Conservation (phyloP, 2,888 invertebrate species). For the Lithophane socia region DNA sequence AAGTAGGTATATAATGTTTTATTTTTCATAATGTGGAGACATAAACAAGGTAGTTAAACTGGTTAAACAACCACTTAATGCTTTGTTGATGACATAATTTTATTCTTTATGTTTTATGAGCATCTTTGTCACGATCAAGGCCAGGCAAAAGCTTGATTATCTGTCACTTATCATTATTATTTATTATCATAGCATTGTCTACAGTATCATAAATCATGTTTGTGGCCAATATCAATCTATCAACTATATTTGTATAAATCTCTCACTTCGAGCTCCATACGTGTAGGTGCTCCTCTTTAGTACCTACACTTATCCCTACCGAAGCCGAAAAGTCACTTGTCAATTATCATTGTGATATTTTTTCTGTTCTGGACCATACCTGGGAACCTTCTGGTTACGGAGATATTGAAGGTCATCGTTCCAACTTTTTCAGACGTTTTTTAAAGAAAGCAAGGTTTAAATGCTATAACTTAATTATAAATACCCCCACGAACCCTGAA, state of each 20-base stretch:
- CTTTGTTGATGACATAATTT: slow-evolving; percentile 5
- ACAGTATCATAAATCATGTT: not conserved
- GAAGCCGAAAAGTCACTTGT: too few species aligned
- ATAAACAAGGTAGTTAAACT: slow-evolving; percentile 23
- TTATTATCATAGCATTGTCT: slow-evolving; percentile 4
- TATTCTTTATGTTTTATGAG: not conserved
- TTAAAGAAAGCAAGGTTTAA: too few species aligned
- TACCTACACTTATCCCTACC: too few species aligned
- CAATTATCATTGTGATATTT: too few species aligned
- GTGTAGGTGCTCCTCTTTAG: not conserved
- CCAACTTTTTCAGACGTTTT: too few species aligned
- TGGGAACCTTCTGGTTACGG: too few species aligned
- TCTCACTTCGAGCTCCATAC: not conserved
- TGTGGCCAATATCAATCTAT: not conserved
- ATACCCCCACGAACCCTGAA: too few species aligned
- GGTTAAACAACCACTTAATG: slow-evolving; percentile 25
- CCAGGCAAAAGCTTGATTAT: not conserved
- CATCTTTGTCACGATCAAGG: slow-evolving; percentile 4
- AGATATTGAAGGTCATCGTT: too few species aligned
- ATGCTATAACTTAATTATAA: too few species aligned
- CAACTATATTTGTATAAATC: not conserved
- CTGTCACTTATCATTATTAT: slow-evolving; percentile 21
- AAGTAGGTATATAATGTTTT: slow-evolving; percentile 13
- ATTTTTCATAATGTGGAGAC: slow-evolving; percentile 8
- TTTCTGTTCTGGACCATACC: too few species aligned